phyloP scores from a whole-genome alignment of 2,888 invertebrate genomes.

The Galerucella calmariensis region DNA sequence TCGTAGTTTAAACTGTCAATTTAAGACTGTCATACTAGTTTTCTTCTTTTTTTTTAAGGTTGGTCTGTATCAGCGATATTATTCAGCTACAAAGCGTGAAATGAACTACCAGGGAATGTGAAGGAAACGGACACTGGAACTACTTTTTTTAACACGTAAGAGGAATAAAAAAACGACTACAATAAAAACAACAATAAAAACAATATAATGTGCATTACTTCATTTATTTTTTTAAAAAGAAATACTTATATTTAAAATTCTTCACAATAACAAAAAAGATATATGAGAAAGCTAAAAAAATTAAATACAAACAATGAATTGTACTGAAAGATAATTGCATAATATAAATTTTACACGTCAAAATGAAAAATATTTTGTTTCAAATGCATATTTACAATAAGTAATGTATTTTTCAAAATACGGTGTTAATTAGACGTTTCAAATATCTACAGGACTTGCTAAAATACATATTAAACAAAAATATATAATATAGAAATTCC shows the following conservation, averaged over 20 bases:
- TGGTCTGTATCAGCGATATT: neutral
- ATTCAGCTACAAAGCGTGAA: neutral
- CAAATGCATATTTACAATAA: slow-evolving; percentile 16
- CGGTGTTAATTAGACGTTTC: too few species aligned
- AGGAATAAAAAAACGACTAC: too few species aligned
- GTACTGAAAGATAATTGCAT: slow-evolving; percentile 2
- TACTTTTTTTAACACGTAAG: too few species aligned
- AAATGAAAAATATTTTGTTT: neutral
- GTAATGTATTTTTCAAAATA: neutral
- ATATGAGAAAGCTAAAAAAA: slow-evolving; percentile 1
- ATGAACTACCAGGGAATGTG: neutral
- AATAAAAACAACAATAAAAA: neutral
- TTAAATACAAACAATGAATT: slow-evolving; percentile 9
- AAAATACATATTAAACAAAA: neutral
- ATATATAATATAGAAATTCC: neutral
- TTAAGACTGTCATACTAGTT: neutral
- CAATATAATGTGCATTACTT: slow-evolving; percentile 20
- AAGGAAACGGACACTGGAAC: too few species aligned
- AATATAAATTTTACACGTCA: neutral
- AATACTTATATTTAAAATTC: slow-evolving; percentile 11
- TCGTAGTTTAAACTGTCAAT: neutral
- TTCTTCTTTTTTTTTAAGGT: neutral
- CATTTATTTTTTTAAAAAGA: slow-evolving; percentile 20
- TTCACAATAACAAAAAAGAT: slow-evolving; percentile 5
- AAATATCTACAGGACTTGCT: neutral